Base-by-base conservation (phyloP, 2,888 invertebrate genomes). In the Eilema griseolum region DNA sequence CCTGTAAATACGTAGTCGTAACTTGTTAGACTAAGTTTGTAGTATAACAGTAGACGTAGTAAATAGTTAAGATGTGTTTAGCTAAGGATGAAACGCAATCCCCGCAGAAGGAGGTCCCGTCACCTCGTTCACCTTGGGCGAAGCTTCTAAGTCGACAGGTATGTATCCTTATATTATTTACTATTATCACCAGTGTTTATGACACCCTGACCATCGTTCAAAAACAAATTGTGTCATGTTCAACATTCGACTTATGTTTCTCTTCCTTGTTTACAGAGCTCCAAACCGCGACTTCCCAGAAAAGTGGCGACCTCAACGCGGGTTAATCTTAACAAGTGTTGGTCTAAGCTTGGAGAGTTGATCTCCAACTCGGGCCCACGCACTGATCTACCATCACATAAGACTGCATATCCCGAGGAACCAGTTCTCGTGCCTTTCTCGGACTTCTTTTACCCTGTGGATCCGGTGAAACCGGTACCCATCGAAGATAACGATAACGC, bases 241-340 rank as follows among this genome's bases (percentile, higher is more conserved):
- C n/a, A 63, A 46, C 71, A 69, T 69, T 69, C 74, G 23, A 74
- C 72, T 85, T 75, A 83, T 77, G 69, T 75, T 76, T 60, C 71
- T 82, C 80, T 81, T 85, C 86, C 81, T 90, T 87, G 75, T 90
- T 96, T 87, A 76, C 94, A 96, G 96, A 93, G 93, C 85, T 89
- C 94, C 74, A 96, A 96, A 82, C 96, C 96, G 59, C 94, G 94
- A 83, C 93, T 96, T 72, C 95, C 96, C 20, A 92, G 96, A 75
- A 95, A 95, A 82, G 93, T 96, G 85, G 92, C 96, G 63, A 90
- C 92, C 80, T 95, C 96, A 46, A 94, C 96, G 83, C 95, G 96
- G 80, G 95, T 97, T 87, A 96, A 97, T 88, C 93, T 97, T 77
- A 97, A 97, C 90, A 95, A 95, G 88, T 96, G 96, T 89, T 97